Evolutionary conservation across 2,113 vertebrate species (phyloP).

Genomic region (Tychaedon coryphoeus): DNA sequence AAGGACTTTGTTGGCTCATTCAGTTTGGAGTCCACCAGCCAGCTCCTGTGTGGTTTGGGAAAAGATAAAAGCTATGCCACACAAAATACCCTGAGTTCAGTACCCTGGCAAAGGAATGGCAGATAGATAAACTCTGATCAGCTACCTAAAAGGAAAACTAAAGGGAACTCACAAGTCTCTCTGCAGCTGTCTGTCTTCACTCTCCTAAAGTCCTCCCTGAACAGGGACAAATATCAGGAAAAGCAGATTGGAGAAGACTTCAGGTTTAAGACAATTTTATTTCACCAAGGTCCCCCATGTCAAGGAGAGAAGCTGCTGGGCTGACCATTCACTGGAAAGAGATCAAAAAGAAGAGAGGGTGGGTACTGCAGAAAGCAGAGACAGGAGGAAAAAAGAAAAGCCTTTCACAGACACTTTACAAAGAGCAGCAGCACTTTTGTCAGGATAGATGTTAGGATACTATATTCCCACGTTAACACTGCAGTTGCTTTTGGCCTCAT

Average conservation of each 20-base stretch:
- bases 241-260: background rate
- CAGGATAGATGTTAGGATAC: background rate
- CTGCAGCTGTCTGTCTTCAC: background rate
- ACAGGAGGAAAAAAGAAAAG: background rate
- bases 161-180: background rate
- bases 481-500: background rate
- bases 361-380: background rate
- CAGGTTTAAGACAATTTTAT: background rate
- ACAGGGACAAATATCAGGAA: background rate
- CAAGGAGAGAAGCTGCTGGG: background rate
- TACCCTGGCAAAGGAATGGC: background rate
- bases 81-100: background rate
- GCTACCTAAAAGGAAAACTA: background rate
- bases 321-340: background rate
- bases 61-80: background rate
- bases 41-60: fast-evolving
- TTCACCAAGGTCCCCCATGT: background rate
- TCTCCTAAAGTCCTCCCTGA: background rate
- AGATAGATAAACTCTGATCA: background rate
- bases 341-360: background rate
- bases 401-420: background rate
- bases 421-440: background rate
- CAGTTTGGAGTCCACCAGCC: background rate
- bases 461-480: background rate
- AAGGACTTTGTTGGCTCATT: background rate